Evolutionary conservation across 2,888 invertebrate genomes (phyloP), one percentile per base, ranked within the genome.

Genomic region (Drosophila algonquin): DNA sequence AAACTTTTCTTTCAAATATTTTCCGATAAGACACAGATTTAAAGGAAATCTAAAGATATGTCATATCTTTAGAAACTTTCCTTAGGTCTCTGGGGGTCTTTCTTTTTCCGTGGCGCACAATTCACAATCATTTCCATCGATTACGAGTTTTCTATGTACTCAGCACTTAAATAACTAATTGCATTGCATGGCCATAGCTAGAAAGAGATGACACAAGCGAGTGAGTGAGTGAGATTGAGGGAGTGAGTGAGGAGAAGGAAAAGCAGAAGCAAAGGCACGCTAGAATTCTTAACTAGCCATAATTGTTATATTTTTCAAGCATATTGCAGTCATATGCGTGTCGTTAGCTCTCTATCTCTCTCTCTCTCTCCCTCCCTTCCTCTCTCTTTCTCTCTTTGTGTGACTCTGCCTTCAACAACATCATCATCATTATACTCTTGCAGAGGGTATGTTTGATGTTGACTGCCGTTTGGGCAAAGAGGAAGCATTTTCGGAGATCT

Each of bases 221-320:
- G 14, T 30, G 48, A 4, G 30, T 6, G 32, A 2, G 10, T 35
- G 10, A 18, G 14, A 21, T 8, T 8, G 30, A 8, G 30, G 40
- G 40, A 44, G 30, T 8, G 8, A 55, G 30, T 10, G 8, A n/a
- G n/a, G 12, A 8, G 30, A 21, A 40, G 7, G 14, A 40, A 12
- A 14, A 14, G 40, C 14, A 14, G 12, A 24, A 44, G 21, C 21
- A 32, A 48, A 65, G 48, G 53, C 59, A 54, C 12, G 69, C 45
- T 46, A 46, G 81, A 64, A 69, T 68, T 84, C 79, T 77, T 77
- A 79, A 81, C 81, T 77, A 81, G 78, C 78, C 75, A 70, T 82
- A 81, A 81, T 81, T 81, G 86, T 86, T 82, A 86, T 80, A 85
- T 74, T 68, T 76, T 67, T 56, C 65, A 56, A 81, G 76, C 59